phyloP scores from a whole-genome alignment of 2,797 vertebrate genomes.

The Acanthiza pusilla region DNA sequence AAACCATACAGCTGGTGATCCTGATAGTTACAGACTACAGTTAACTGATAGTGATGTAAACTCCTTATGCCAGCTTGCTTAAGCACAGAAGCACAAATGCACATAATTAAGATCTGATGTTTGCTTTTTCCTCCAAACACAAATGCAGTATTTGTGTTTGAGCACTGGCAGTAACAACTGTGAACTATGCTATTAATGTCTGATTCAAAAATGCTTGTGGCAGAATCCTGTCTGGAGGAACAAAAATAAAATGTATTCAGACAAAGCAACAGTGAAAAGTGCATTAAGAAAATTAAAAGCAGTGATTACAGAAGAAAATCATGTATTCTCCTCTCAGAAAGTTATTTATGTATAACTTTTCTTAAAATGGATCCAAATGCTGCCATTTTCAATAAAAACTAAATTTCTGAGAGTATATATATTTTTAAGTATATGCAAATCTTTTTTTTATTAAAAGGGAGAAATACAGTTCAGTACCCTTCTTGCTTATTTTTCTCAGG shows the following conservation, averaged over 20 bases:
- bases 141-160: slow-evolving; percentile 73
- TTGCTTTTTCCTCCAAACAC: slow-evolving; percentile 63
- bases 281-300: slow-evolving; percentile 63
- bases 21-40: slow-evolving; percentile 56
- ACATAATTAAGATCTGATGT: slow-evolving; percentile 76
- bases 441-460: not conserved
- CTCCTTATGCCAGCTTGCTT: slow-evolving; percentile 70
- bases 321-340: slow-evolving; percentile 28
- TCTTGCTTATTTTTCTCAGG: not conserved
- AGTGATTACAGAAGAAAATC: slow-evolving; percentile 43
- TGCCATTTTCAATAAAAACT: slow-evolving; percentile 24
- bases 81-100: slow-evolving; percentile 61
- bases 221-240: slow-evolving; percentile 67
- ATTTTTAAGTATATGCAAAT: not conserved
- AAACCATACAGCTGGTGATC: slow-evolving; percentile 47
- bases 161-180: slow-evolving; percentile 71
- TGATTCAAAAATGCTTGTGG: slow-evolving; percentile 72
- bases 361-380: slow-evolving; percentile 33
- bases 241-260: slow-evolving; percentile 68
- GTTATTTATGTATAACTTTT: slow-evolving; percentile 11
- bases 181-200: slow-evolving; percentile 74
- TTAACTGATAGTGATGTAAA: slow-evolving; percentile 64
- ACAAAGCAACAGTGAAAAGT: slow-evolving; percentile 70
- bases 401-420: not conserved
- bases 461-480: not conserved